phyloP scores from a whole-genome alignment of 2,113 vertebrate genomes.

The Penelope pileata region DNA sequence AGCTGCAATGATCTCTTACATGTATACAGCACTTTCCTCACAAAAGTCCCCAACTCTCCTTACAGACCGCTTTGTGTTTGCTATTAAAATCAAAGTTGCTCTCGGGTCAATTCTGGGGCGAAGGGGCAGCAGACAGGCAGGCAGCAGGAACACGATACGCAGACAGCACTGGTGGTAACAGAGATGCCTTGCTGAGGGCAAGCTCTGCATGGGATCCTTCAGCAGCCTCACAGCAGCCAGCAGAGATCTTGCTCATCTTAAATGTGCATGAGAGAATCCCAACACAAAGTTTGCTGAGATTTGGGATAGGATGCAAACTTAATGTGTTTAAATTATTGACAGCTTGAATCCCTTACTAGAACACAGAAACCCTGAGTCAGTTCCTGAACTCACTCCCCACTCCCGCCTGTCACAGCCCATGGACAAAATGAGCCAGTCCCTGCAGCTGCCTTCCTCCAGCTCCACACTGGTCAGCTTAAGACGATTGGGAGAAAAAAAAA shows the following conservation, averaged over 20 bases:
- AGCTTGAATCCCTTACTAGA: neutral
- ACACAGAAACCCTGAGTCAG: neutral
- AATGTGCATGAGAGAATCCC: neutral
- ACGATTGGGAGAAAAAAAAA: neutral
- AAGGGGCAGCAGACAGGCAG: slow-evolving; percentile 39
- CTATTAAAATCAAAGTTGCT: neutral
- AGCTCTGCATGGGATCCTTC: neutral
- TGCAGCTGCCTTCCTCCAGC: neutral
- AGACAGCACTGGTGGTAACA: neutral
- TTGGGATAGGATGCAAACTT: neutral
- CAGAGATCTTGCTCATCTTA: neutral
- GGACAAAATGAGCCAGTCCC: neutral
- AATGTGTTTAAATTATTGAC: slow-evolving; percentile 2
- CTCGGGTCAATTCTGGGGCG: neutral
- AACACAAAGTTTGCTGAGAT: neutral
- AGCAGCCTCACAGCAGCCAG: neutral
- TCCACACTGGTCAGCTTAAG: neutral
- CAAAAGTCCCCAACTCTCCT: neutral
- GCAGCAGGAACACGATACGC: neutral
- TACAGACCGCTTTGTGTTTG: neutral
- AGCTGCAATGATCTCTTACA: neutral
- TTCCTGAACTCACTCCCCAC: neutral
- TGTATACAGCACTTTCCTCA: neutral
- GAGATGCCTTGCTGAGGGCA: neutral
- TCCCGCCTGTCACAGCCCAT: neutral